Conservation (phyloP, 2,797 vertebrate species). For the Gambelia wislizenii region DNA sequence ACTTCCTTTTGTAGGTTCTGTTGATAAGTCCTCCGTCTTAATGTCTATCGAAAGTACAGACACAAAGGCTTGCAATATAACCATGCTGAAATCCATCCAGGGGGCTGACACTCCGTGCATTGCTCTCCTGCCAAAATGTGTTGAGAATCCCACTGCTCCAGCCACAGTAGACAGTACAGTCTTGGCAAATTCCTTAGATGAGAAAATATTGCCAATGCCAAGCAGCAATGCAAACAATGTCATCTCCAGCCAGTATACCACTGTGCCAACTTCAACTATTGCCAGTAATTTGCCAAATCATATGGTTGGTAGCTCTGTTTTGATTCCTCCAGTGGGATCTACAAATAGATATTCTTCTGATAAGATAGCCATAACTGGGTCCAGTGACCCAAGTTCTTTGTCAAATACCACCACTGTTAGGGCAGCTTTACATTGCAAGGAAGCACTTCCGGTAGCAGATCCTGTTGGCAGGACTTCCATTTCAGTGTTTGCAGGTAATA, state of each 20-base stretch:
- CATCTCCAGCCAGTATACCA: constrained; percentile 75
- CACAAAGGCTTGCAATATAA: constrained; percentile 79
- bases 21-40: constrained; percentile 84
- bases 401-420: constrained; percentile 72
- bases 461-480: constrained; percentile 69
- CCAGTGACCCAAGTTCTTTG: constrained; percentile 72
- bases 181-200: constrained; percentile 68
- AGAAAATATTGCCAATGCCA: constrained; percentile 75
- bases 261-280: constrained; percentile 79
- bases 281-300: constrained; percentile 82
- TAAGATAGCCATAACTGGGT: constrained; percentile 78
- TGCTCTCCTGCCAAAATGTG: constrained; percentile 82
- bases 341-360: constrained; percentile 78
- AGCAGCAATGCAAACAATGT: constrained; percentile 68
- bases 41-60: constrained; percentile 83
- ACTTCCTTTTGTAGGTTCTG: constrained; percentile 80
- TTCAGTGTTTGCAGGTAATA: constrained; percentile 78
- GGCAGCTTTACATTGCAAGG: constrained; percentile 74
- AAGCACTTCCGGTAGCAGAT: constrained; percentile 63
- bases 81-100: constrained; percentile 80
- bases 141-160: constrained; percentile 73
- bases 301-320: constrained; percentile 78
- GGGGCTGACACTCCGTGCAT: constrained; percentile 79
- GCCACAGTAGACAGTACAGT: constrained; percentile 64
- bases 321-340: constrained; percentile 77